These are phyloP conservation scores for Panzeria rudis DNA, from an alignment of 2,888 invertebrate species.

Conservation along the genomic window DNA sequence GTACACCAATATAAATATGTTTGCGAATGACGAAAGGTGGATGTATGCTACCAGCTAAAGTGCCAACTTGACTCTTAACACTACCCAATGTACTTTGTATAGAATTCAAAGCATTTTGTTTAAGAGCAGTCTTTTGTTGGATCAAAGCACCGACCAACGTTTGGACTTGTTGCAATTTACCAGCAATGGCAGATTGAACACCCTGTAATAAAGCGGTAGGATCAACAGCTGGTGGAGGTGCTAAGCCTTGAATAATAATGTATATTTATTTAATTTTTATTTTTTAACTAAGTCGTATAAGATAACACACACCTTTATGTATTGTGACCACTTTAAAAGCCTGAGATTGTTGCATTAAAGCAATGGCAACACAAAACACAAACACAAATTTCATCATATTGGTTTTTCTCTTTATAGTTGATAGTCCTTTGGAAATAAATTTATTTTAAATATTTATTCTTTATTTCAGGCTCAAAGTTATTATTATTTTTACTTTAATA, in stretches of 20 bases:
- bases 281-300: background rate
- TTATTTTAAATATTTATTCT: no score
- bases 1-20: constrained; percentile 56
- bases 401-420: background rate
- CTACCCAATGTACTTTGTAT: constrained; percentile 61
- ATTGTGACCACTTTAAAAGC: constrained; percentile 68
- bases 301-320: constrained; percentile 58
- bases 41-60: no score
- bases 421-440: constrained; percentile 10
- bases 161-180: constrained; percentile 68
- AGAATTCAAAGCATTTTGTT: constrained; percentile 69
- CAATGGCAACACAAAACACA: constrained; percentile 53
- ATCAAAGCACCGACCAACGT: constrained; percentile 62
- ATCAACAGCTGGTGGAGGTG: constrained; percentile 61
- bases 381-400: constrained; percentile 70
- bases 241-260: constrained; percentile 50
- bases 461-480: no score
- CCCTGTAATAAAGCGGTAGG: constrained; percentile 62
- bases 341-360: constrained; percentile 59
- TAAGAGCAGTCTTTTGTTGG: constrained; percentile 66
- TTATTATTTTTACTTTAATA: background rate
- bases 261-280: constrained; percentile 5
- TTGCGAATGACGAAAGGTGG: constrained; percentile 57
- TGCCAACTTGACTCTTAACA: constrained; percentile 58
- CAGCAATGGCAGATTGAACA: constrained; percentile 59